Base-by-base conservation (phyloP, 2,888 invertebrate species). In the Diploptera punctata region DNA sequence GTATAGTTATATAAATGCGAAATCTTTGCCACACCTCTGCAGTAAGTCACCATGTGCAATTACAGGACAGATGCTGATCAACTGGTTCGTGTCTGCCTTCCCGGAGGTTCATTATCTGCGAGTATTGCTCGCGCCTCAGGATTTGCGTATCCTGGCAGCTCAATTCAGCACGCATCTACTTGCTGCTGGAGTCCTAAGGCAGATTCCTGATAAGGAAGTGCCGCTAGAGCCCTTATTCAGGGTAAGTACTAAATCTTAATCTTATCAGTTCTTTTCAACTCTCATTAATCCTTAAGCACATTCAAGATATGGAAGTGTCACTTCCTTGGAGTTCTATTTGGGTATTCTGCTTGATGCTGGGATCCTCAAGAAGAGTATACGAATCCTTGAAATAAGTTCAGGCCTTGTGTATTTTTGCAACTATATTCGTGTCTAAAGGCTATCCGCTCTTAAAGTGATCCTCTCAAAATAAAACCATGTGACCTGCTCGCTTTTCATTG, bases 41-140 rank as follows among this genome's bases (percentile, higher is more conserved):
- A 29, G 57, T 24, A 52, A 52, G 52, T 1, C 52, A 24, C 10
- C 57, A 29, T 52, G 24, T 16, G 43, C 24, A 21, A 19, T 86
- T 87, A 26, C 85, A 97, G 97, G 97, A 83, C 93, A 95, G 85
- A 95, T 95, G 93, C 87, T 97, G 80, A 87, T 96, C 78, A 94
- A 95, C 83, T 96, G 96, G 95, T 89, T 95, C 79, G 86, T 92
- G 77, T 92, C 94, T 67, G 91, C 93, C 49, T 88, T 92, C 77
- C 87, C 89, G 75, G 93, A 92, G 77, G 90, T 89, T 75, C 89
- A 87, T 78, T 88, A 90, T 79, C 82, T 91, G 60, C 87, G 88
- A 77, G 85, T 87, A 75, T 82, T 88, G 73, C 82, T 91, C 75
- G 88, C 88, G 77, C 85, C 87, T 76, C 90, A 90, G 80, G 96